Conservation (phyloP, 2,113 vertebrate species). For the Lepus europaeus region DNA sequence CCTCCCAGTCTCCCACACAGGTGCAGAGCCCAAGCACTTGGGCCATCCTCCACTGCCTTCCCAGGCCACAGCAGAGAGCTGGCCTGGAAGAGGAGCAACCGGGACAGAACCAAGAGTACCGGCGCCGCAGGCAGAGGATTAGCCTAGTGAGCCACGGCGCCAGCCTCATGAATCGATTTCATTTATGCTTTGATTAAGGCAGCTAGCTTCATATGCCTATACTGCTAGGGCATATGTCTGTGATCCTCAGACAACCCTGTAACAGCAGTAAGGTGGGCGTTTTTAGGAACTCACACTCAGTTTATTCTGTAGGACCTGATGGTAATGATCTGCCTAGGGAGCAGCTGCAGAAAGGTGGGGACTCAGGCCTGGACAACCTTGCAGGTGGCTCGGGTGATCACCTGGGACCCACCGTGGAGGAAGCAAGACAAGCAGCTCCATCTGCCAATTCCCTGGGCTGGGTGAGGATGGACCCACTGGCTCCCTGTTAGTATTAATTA, state of each 20-base stretch:
- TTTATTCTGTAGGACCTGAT: slow-evolving; percentile 5
- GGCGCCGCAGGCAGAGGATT: too few species aligned
- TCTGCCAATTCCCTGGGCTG: background rate
- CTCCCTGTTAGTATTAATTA: background rate
- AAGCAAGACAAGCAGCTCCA: slow-evolving; percentile 13
- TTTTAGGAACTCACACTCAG: slow-evolving; percentile 16
- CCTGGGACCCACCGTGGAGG: background rate
- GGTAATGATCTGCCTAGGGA: background rate
- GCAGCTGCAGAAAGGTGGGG: background rate
- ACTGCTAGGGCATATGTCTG: slow-evolving; percentile 3
- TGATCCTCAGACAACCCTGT: background rate
- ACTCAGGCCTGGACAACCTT: background rate
- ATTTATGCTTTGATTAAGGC: slow-evolving; percentile 7
- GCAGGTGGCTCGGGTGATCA: background rate
- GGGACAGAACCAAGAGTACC: too few species aligned
- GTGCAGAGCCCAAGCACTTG: too few species aligned
- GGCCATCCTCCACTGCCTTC: too few species aligned
- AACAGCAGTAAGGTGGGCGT: background rate
- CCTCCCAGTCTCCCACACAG: too few species aligned
- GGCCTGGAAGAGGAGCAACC: too few species aligned
- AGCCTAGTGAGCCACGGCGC: too few species aligned
- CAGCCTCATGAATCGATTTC: background rate
- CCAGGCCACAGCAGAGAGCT: too few species aligned
- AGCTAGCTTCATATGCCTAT: background rate
- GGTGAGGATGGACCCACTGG: background rate